Evolutionary conservation across 1,140 invertebrate genomes (phyloP).

Genomic region (Drosophila lacertosa): DNA sequence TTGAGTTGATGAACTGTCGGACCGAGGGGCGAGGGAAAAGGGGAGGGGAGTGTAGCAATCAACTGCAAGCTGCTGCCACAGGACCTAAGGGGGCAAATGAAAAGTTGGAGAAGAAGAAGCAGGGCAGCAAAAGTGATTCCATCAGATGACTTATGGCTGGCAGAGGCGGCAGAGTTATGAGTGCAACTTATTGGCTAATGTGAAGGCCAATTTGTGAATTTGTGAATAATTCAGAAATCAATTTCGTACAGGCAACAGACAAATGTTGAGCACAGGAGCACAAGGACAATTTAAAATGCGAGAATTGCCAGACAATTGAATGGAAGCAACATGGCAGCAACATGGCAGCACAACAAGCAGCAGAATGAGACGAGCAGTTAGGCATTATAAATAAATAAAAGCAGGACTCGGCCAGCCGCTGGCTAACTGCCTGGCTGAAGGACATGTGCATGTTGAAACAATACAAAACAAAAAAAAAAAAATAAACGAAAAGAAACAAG

Average conservation of each 20-base stretch:
- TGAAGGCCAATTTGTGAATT: slow-evolving; percentile 62
- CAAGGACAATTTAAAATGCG: slow-evolving; percentile 38
- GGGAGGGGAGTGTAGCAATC: slow-evolving; percentile 53
- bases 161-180: slow-evolving; percentile 11
- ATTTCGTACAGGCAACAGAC: slow-evolving; percentile 40
- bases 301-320: slow-evolving; percentile 58
- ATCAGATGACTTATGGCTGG: slow-evolving; percentile 64
- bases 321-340: slow-evolving; percentile 62
- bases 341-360: slow-evolving; percentile 62
- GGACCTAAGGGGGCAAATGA: slow-evolving; percentile 1
- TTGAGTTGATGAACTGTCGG: slow-evolving; percentile 78
- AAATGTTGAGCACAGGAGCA: slow-evolving; percentile 12
- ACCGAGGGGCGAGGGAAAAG: slow-evolving; percentile 4
- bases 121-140: slow-evolving; percentile 12
- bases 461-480: too few relatives aligned
- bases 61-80: slow-evolving; percentile 60
- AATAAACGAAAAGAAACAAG: slow-evolving; percentile 64
- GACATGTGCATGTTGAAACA: slow-evolving; percentile 72
- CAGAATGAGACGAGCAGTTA: slow-evolving; percentile 30
- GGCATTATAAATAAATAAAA: slow-evolving; percentile 78
- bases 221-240: slow-evolving; percentile 80
- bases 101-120: not conserved
- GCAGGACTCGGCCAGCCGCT: slow-evolving; percentile 52
- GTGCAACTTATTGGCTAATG: slow-evolving; percentile 64
- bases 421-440: too few relatives aligned